These are phyloP conservation scores for Meteorus sp. DNA, from an alignment of 1,140 invertebrate genomes.

Conservation along the genomic window DNA sequence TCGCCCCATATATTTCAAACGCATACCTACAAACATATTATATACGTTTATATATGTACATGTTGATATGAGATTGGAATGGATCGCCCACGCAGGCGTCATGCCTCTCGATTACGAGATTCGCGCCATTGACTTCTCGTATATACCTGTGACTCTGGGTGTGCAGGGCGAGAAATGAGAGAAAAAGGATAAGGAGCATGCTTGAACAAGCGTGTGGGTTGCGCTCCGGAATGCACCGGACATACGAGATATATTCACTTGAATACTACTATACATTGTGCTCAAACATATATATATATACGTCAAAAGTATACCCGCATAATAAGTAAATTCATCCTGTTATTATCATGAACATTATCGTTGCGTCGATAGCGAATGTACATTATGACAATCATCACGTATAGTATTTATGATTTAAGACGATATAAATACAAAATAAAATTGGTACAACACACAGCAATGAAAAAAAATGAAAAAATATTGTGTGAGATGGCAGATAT, in stretches of 20 bases:
- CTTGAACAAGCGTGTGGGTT: conserved; percentile 24
- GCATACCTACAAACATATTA: too few relatives aligned
- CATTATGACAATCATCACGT: not conserved
- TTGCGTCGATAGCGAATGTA: not conserved
- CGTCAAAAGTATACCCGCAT: conserved; percentile 18
- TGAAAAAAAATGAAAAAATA: not conserved
- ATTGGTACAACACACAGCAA: not conserved
- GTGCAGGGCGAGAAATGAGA: not conserved
- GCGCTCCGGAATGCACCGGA: conserved; percentile 24
- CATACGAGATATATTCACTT: conserved; percentile 23
- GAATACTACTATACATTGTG: conserved; percentile 17
- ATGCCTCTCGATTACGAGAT: conserved; percentile 27
- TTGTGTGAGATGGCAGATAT: not conserved
- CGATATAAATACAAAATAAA: not conserved
- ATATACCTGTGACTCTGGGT: conserved; percentile 3
- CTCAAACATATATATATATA: too few relatives aligned
- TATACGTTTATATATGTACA: too few relatives aligned
- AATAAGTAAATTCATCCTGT: conserved; percentile 26
- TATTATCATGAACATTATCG: conserved; percentile 11
- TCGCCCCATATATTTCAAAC: too few relatives aligned
- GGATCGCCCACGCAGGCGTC: conserved; percentile 23
- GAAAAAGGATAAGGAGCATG: conserved; percentile 25
- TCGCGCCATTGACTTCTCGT: conserved; percentile 26
- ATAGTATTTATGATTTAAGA: not conserved
- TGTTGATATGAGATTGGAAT: conserved; percentile 20